Conservation (phyloP, 1,140 invertebrate genomes). For the Camponotus vicinus region DNA sequence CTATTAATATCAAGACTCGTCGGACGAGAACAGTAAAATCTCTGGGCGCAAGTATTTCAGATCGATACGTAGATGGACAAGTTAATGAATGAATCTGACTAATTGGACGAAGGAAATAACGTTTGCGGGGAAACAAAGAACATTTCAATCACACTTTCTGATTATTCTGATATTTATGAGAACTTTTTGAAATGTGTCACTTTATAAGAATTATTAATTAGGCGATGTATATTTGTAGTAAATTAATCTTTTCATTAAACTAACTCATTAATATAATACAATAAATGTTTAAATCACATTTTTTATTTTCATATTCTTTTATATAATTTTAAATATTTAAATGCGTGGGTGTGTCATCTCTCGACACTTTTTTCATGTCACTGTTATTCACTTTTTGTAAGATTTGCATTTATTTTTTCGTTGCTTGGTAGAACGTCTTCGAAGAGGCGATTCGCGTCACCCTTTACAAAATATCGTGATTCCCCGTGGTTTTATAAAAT, state of each 20-base stretch:
- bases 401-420: neutral
- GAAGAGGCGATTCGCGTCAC: neutral
- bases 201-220: neutral
- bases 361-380: neutral
- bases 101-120: neutral
- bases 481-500: slow-evolving; percentile 8
- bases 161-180: neutral
- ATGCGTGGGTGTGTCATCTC: neutral
- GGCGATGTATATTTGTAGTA: neutral
- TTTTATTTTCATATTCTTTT: neutral
- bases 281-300: neutral
- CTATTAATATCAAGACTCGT: slow-evolving; percentile 22
- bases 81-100: slow-evolving; percentile 6
- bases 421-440: neutral
- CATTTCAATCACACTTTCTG: neutral
- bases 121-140: neutral
- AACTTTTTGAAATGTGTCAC: neutral
- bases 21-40: slow-evolving; percentile 21
- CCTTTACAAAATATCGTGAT: neutral
- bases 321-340: neutral
- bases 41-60: neutral
- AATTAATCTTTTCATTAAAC: neutral
- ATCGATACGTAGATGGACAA: neutral
- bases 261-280: neutral
- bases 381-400: neutral